A percentile compares a stretch with the other conserved stretches of the same genome.
Conservation (phyloP, 2,113 vertebrate genomes). For the Trematocara stigmaticum region DNA sequence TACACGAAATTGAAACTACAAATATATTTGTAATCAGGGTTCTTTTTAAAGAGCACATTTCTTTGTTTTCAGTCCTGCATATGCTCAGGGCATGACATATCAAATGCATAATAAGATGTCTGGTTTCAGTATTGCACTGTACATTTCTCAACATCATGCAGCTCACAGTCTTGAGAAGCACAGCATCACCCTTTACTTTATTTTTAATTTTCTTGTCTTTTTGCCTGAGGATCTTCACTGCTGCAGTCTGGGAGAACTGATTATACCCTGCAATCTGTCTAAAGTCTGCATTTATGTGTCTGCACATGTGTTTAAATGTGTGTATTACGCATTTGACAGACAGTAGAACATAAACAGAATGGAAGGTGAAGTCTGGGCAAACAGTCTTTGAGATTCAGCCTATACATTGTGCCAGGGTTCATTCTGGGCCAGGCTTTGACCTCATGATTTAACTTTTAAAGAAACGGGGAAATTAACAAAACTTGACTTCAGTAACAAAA, state of each 20-base stretch:
- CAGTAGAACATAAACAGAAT: neutral
- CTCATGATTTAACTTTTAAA: neutral
- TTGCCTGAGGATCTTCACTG: neutral
- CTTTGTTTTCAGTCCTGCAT: neutral
- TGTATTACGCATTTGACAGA: neutral
- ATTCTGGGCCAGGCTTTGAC: neutral
- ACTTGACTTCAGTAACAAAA: neutral
- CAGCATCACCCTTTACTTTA: neutral
- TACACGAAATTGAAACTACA: neutral
- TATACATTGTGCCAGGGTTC: neutral
- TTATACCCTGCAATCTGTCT: slow-evolving; percentile 1
- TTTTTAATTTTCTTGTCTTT: neutral
- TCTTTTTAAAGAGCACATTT: neutral
- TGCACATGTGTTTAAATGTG: neutral
- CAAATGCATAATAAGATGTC: neutral
- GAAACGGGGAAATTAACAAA: neutral
- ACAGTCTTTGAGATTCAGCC: neutral
- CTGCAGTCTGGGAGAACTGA: neutral
- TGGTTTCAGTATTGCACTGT: neutral
- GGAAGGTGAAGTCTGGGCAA: neutral
- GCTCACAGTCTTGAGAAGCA: neutral
- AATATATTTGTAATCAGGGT: neutral
- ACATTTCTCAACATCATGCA: neutral
- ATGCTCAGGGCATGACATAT: neutral
- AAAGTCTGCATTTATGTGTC: neutral